These are phyloP conservation scores for Polia nebulosa DNA, from an alignment of 2,888 invertebrate species.

Conservation along the genomic window DNA sequence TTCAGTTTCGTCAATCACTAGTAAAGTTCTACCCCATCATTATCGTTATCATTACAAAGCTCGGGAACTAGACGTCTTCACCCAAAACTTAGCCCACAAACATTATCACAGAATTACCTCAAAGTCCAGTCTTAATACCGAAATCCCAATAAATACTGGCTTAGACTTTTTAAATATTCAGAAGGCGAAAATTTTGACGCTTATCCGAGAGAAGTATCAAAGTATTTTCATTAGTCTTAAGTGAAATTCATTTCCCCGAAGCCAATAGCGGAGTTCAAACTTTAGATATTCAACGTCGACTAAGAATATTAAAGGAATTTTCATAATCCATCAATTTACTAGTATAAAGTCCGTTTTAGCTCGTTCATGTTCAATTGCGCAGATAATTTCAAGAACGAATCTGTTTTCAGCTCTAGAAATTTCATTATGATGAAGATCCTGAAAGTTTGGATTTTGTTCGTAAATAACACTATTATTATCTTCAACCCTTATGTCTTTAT, in stretches of 20 bases:
- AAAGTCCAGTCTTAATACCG: slow-evolving; percentile 10
- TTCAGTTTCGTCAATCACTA: neutral
- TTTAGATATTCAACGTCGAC: slow-evolving; percentile 76
- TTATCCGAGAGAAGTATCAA: slow-evolving; percentile 76
- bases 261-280: slow-evolving; percentile 79
- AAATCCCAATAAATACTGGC: slow-evolving; percentile 48
- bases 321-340: slow-evolving; percentile 85
- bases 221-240: slow-evolving; percentile 89
- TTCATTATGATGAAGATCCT: slow-evolving; percentile 24
- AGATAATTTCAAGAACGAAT: slow-evolving; percentile 58
- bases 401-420: slow-evolving; percentile 57
- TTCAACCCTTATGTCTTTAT: too few species aligned
- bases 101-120: slow-evolving; percentile 21
- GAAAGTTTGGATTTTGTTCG: slow-evolving; percentile 24
- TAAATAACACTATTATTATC: slow-evolving; percentile 41
- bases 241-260: slow-evolving; percentile 86
- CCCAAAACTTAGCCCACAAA: slow-evolving; percentile 3
- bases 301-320: slow-evolving; percentile 85
- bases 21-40: neutral
- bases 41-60: slow-evolving; percentile 12
- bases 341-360: slow-evolving; percentile 62
- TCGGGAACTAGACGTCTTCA: neutral
- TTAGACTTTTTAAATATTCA: slow-evolving; percentile 62
- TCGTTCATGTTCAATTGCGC: slow-evolving; percentile 68
- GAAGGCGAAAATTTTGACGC: slow-evolving; percentile 73